phyloP scores from a whole-genome alignment of 2,888 invertebrate genomes.

The Synanthedon andrenaeformis region DNA sequence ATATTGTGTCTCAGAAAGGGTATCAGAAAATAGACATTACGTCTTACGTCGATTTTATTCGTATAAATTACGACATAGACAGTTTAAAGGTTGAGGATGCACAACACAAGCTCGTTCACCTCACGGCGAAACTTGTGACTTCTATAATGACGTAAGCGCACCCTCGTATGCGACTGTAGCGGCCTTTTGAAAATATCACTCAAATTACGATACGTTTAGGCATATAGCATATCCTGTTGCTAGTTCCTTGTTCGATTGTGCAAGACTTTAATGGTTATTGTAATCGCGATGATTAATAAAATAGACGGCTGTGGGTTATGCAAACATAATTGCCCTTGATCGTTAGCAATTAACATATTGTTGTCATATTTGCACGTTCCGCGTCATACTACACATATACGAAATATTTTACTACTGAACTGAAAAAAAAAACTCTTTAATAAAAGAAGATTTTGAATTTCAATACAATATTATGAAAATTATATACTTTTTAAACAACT shows the following conservation, averaged over 20 bases:
- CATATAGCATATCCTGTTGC: neutral
- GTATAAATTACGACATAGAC: conserved; percentile 8
- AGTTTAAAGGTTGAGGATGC: conserved; percentile 58
- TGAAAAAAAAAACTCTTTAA: too few species aligned
- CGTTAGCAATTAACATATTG: neutral
- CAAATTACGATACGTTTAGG: neutral
- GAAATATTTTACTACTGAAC: too few species aligned
- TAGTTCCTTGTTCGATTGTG: neutral
- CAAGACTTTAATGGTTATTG: neutral
- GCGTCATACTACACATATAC: too few species aligned
- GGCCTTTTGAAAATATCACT: conserved; percentile 29
- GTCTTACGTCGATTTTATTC: neutral
- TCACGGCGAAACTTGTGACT: conserved; percentile 24
- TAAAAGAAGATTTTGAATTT: too few species aligned
- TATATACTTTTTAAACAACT: too few species aligned
- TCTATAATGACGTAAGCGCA: conserved; percentile 38
- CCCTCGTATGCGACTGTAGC: conserved; percentile 14
- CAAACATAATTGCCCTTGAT: neutral
- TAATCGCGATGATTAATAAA: neutral
- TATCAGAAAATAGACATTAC: neutral
- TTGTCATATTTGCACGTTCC: too few species aligned
- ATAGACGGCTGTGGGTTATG: neutral
- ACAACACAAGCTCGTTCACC: conserved; percentile 23
- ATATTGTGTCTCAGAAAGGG: neutral
- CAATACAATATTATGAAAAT: too few species aligned